Percentiles rank a stretch among this genome's conserved stretches.
Conservation (phyloP, 2,797 vertebrate species). For the Eulemur mongoz region DNA sequence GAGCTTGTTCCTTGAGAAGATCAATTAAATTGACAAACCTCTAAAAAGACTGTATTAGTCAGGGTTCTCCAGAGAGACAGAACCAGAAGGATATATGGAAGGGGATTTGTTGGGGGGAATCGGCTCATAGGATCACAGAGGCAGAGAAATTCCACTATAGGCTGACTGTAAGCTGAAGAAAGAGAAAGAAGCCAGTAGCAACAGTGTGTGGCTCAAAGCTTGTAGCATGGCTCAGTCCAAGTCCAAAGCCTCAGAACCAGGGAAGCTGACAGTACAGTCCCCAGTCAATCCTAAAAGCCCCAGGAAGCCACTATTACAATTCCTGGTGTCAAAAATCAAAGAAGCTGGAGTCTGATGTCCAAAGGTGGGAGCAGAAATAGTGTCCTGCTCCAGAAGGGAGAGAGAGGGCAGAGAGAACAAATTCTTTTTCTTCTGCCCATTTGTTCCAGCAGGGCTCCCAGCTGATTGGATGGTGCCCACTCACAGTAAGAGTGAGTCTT, state of each 20-base stretch:
- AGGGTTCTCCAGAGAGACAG: background rate
- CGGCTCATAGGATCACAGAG: background rate
- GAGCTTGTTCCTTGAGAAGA: background rate
- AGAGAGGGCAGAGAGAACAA: background rate
- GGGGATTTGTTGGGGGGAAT: background rate
- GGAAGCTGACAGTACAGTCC: background rate
- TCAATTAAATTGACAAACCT: background rate
- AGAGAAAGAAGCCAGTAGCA: background rate
- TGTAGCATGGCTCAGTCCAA: background rate
- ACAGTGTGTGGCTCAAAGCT: background rate
- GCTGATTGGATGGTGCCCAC: background rate
- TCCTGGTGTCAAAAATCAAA: background rate
- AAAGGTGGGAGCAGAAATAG: background rate
- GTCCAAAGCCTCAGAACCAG: background rate
- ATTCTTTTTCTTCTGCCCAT: background rate
- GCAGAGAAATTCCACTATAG: background rate
- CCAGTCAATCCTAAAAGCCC: background rate
- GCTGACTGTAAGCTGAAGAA: background rate
- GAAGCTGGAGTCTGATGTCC: background rate
- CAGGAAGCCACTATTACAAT: background rate
- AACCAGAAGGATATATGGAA: background rate
- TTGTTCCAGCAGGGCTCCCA: background rate
- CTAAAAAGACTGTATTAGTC: background rate
- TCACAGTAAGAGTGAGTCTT: background rate
- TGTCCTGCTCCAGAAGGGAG: background rate